A percentile compares a stretch with the other conserved stretches of the same genome.
These are phyloP conservation scores for Cyrtodaria siliqua DNA, from an alignment of 2,888 invertebrate genomes.

Conservation along the genomic window DNA sequence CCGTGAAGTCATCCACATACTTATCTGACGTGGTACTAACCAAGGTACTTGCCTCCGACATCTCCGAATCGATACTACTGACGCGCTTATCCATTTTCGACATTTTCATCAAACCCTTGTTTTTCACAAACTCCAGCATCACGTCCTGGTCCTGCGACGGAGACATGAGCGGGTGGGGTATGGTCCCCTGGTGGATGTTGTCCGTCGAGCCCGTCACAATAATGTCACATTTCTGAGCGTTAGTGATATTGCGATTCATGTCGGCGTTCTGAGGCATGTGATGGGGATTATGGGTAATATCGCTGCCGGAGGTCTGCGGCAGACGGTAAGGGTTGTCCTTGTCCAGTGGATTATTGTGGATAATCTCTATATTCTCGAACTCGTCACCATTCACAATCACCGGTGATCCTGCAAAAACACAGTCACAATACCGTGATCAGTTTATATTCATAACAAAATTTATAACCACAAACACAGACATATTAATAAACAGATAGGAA, in stretches of 20 bases:
- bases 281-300: constrained; percentile 22
- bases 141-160: constrained; percentile 90
- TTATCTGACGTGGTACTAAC: constrained; percentile 82
- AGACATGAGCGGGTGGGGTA: constrained; percentile 39
- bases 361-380: constrained; percentile 84
- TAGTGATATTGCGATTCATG: constrained; percentile 68
- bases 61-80: constrained; percentile 96
- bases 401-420: constrained; percentile 81
- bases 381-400: constrained; percentile 85
- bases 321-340: constrained; percentile 38
- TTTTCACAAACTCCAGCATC: constrained; percentile 97
- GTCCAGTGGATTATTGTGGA: constrained; percentile 29
- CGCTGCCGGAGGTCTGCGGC: neutral
- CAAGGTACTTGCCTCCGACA: constrained; percentile 88
- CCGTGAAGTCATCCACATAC: constrained; percentile 61
- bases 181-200: constrained; percentile 79
- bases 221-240: constrained; percentile 76
- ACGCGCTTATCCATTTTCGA: constrained; percentile 88
- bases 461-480: no score
- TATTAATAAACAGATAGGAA: no score
- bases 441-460: no score
- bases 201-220: constrained; percentile 74
- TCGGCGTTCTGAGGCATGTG: constrained; percentile 44
- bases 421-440: no score
- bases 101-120: constrained; percentile 92